These are phyloP conservation scores for Macrosteles quadrilineatus DNA, from an alignment of 1,140 invertebrate species.

Conservation along the genomic window DNA sequence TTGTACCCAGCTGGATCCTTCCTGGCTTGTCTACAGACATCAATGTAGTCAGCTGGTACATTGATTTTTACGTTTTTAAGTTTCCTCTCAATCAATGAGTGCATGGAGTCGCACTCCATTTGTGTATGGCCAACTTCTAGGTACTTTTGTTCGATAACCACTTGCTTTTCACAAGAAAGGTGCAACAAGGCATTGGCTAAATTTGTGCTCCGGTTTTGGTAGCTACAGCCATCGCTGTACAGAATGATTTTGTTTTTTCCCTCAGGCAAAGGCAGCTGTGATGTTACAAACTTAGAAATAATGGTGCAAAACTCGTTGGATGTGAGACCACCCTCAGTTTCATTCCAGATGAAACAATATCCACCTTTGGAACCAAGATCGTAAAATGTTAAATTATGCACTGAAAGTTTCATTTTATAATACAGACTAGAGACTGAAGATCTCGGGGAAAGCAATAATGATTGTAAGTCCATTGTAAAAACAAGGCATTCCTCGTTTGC, in stretches of 20 bases:
- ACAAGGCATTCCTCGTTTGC: slow-evolving; percentile 26
- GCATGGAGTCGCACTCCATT: slow-evolving; percentile 51
- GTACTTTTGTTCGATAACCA: slow-evolving; percentile 49
- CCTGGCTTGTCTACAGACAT: slow-evolving; percentile 30
- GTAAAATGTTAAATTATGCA: slow-evolving; percentile 31
- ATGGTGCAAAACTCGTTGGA: slow-evolving; percentile 36
- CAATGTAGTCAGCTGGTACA: slow-evolving; percentile 36
- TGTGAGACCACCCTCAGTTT: slow-evolving; percentile 39
- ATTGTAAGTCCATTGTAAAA: slow-evolving; percentile 44
- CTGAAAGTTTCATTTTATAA: slow-evolving; percentile 29
- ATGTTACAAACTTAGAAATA: slow-evolving; percentile 4
- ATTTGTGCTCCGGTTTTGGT: slow-evolving; percentile 47
- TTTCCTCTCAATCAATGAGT: slow-evolving; percentile 40
- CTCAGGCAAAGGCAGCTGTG: slow-evolving; percentile 20
- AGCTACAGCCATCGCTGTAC: slow-evolving; percentile 46
- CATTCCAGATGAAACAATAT: slow-evolving; percentile 43
- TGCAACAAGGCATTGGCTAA: slow-evolving; percentile 46
- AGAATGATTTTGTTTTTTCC: slow-evolving; percentile 39
- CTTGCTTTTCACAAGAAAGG: slow-evolving; percentile 39
- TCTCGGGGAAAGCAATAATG: slow-evolving; percentile 19
- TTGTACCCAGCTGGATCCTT: slow-evolving; percentile 27
- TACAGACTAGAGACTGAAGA: slow-evolving; percentile 18
- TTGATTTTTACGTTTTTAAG: slow-evolving; percentile 33
- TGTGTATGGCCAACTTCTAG: slow-evolving; percentile 50
- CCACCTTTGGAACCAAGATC: slow-evolving; percentile 25